A percentile compares a stretch with the other conserved stretches of the same genome.
Evolutionary conservation across 2,113 vertebrate species (phyloP).

Genomic region (Tachysurus fulvidraco): DNA sequence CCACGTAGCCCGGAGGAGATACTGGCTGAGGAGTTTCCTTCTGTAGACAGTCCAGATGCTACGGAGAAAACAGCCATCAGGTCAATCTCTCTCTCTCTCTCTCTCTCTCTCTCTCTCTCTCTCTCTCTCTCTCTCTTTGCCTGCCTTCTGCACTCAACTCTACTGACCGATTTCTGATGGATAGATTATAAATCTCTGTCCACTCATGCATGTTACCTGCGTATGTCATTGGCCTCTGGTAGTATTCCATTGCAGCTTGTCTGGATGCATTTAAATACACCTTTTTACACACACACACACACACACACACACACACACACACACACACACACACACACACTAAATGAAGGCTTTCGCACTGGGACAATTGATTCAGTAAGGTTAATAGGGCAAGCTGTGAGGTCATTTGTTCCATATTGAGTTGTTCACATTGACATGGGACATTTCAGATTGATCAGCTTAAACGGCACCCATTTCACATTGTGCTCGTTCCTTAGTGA

Average conservation of each 20-base stretch:
- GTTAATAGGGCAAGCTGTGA: not conserved
- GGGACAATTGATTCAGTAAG: slow-evolving; percentile 25
- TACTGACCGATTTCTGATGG: not conserved
- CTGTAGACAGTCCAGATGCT: slow-evolving; percentile 82
- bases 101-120: slow-evolving; percentile 30
- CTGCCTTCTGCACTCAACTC: not conserved
- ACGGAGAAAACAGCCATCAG: slow-evolving; percentile 92
- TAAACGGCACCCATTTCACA: slow-evolving; percentile 19
- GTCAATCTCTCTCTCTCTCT: slow-evolving; percentile 70
- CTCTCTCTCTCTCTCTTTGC: not conserved
- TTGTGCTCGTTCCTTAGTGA: slow-evolving; percentile 13
- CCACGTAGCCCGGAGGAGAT: slow-evolving; percentile 86
- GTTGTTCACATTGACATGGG: not conserved
- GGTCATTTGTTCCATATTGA: slow-evolving; percentile 28
- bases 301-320: slow-evolving; percentile 17
- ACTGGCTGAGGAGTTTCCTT: slow-evolving; percentile 84
- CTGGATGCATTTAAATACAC: slow-evolving; percentile 28
- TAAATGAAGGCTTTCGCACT: slow-evolving; percentile 38
- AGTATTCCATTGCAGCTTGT: not conserved
- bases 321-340: slow-evolving; percentile 31
- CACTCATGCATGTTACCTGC: not conserved
- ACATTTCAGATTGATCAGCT: slow-evolving; percentile 21
- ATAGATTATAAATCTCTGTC: not conserved
- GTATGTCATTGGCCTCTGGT: not conserved
- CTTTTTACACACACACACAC: not conserved